phyloP scores from a whole-genome alignment of 2,888 invertebrate species.

The Penaeus monodon region DNA sequence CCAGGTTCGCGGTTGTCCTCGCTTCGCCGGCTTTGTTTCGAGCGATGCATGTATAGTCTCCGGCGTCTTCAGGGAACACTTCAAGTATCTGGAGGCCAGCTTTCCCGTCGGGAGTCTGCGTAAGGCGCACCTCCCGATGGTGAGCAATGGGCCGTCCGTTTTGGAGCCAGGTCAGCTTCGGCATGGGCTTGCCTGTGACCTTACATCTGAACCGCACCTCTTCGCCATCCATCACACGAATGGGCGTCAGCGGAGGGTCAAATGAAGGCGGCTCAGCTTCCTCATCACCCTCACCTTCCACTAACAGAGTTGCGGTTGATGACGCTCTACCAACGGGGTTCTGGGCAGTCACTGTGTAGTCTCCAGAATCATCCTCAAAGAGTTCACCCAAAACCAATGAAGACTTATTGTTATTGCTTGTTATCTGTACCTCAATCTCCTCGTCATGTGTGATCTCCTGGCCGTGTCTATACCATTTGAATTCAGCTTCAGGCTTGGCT shows the following conservation, averaged over 20 bases:
- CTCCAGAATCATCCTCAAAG: slow-evolving; percentile 79
- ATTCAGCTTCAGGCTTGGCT: slow-evolving; percentile 84
- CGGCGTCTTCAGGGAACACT: slow-evolving; percentile 91
- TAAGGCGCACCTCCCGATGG: slow-evolving; percentile 78
- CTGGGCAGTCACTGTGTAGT: slow-evolving; percentile 88
- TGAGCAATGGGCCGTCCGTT: slow-evolving; percentile 81
- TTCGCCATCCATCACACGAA: slow-evolving; percentile 91
- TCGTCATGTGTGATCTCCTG: slow-evolving; percentile 74
- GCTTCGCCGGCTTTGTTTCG: slow-evolving; percentile 86
- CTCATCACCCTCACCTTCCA: slow-evolving; percentile 64
- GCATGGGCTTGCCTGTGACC: slow-evolving; percentile 86
- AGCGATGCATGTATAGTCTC: slow-evolving; percentile 86
- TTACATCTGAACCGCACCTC: slow-evolving; percentile 81
- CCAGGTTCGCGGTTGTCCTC: slow-evolving; percentile 80
- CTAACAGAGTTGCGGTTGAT: slow-evolving; percentile 78
- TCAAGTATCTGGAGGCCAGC: slow-evolving; percentile 86
- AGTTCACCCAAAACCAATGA: slow-evolving; percentile 82
- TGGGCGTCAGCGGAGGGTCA: slow-evolving; percentile 75
- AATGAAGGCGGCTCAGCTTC: slow-evolving; percentile 79
- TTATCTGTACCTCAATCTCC: slow-evolving; percentile 78
- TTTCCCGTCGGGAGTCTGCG: slow-evolving; percentile 81
- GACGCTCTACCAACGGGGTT: slow-evolving; percentile 90
- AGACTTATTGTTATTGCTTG: slow-evolving; percentile 83
- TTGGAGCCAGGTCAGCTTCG: slow-evolving; percentile 83
- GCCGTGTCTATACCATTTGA: slow-evolving; percentile 87